Evolutionary conservation across 2,113 vertebrate genomes (phyloP), one percentile per base, ranked within the genome.

Genomic region (Sapayoa aenigma): DNA sequence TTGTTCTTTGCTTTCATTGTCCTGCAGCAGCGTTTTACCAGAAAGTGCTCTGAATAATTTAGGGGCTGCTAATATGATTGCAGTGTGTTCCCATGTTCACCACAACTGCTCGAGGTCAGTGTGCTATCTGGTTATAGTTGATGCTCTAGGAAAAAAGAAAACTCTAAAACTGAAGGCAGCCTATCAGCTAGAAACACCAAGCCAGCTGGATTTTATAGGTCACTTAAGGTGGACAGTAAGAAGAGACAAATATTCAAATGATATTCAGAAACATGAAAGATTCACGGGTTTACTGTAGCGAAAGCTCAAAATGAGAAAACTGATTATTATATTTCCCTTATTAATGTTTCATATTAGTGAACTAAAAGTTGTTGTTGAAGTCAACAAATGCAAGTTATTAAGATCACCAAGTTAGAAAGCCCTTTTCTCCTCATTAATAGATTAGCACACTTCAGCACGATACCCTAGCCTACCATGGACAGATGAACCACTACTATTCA

Each of bases 41-140:
- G 80, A 80, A 95, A 95, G 58, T 13, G 24, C 33, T 93, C 78
- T 95, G 92, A 95, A 96, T 97, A 94, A 97, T 95, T 96, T 79
- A 96, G 89, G 62, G 58, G 4, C 50, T 94, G 41, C 72, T 94
- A 76, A 93, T 97, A 96, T 55, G 84, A 91, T 71, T 81, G 72
- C 84, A 91, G 1, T 37, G 12, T 76, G 58, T 93, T 95, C 69
- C 75, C 58, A 83, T 49, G 42, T 50, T 90, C 74, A 49, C 56
- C 79, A 79, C 60, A 92, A 82, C 72, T 92, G 53, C 41, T 78
- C 6, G 65, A 74, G 62, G 53, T 95, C 91, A 65, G 49, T n/a
- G 12, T 59, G 44, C 62, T 83, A 27, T 37, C 71, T 83, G 63
- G n/a, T 53, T 84, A 22, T 60, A 62, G 42, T 12, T 60, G 63